Percentiles rank a stretch among this genome's conserved stretches.
Evolutionary conservation across 2,113 vertebrate genomes (phyloP).

Genomic region (Todiramphus chloris): DNA sequence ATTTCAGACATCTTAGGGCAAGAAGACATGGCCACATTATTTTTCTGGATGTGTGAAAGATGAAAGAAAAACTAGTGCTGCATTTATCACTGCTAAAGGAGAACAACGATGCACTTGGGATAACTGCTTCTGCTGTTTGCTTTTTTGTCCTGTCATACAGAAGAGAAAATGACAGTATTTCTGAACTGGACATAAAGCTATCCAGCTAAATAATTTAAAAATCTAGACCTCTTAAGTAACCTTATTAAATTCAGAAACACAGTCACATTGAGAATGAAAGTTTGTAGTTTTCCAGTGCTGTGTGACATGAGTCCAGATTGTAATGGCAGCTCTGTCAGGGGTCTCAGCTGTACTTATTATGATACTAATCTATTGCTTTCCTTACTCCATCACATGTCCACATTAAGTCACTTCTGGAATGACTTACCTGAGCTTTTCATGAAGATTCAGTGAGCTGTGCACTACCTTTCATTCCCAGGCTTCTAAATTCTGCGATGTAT

Average conservation of each 20-base stretch:
- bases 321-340: neutral
- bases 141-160: neutral
- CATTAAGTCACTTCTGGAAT: neutral
- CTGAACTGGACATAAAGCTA: neutral
- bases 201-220: neutral
- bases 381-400: fast-evolving
- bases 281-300: neutral
- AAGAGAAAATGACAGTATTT: neutral
- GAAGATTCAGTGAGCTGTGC: neutral
- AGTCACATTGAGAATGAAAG: neutral
- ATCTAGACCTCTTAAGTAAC: neutral
- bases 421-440: neutral
- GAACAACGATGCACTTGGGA: neutral
- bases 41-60: neutral
- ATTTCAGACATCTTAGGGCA: neutral
- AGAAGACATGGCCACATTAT: neutral
- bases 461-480: neutral
- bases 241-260: neutral
- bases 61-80: neutral
- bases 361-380: neutral
- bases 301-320: neutral
- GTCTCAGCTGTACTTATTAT: neutral
- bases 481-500: neutral
- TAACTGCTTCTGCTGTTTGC: neutral
- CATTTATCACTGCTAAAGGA: neutral